Percentiles rank a stretch among this genome's conserved stretches.
These are phyloP conservation scores for Scarus forsteni DNA, from an alignment of 2,797 vertebrate genomes.

Conservation along the genomic window DNA sequence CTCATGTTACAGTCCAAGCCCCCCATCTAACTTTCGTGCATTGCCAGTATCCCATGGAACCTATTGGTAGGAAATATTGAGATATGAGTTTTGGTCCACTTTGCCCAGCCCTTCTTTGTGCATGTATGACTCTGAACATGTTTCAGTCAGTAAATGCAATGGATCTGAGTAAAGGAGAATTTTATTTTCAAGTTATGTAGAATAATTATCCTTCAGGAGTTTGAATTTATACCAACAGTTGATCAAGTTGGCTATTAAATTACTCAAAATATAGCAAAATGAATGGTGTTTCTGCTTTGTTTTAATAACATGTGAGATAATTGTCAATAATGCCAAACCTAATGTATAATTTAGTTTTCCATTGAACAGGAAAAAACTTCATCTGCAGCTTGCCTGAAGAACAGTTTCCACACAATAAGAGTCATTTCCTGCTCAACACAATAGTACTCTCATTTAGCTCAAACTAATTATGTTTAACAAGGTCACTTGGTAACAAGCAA, in stretches of 20 bases:
- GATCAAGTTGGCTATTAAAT: slow-evolving; percentile 26
- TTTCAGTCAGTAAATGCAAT: slow-evolving; percentile 45
- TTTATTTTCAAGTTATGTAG: slow-evolving; percentile 22
- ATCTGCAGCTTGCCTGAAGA: slow-evolving; percentile 23
- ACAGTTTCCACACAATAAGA: slow-evolving; percentile 54
- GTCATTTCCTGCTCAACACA: slow-evolving; percentile 39
- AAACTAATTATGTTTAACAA: slow-evolving; percentile 59
- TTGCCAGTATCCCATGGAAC: too few relatives aligned
- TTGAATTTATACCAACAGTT: slow-evolving; percentile 37
- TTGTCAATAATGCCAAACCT: slow-evolving; percentile 47
- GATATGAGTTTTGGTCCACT: too few relatives aligned
- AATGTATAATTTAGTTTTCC: slow-evolving; percentile 33
- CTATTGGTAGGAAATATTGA: too few relatives aligned
- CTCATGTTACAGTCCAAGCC: too few relatives aligned
- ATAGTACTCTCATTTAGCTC: slow-evolving; percentile 41
- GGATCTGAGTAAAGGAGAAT: slow-evolving; percentile 46
- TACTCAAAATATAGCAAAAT: slow-evolving; percentile 62
- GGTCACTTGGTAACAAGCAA: slow-evolving; percentile 44
- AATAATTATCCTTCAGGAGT: slow-evolving; percentile 52
- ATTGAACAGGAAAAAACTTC: neutral
- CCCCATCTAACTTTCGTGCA: too few relatives aligned
- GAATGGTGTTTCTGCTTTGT: slow-evolving; percentile 23
- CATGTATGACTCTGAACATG: slow-evolving; percentile 27
- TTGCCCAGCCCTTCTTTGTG: neutral
- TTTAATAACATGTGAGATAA: slow-evolving; percentile 53